phyloP scores from a whole-genome alignment of 2,113 vertebrate species.

The Triplophysa dalaica region DNA sequence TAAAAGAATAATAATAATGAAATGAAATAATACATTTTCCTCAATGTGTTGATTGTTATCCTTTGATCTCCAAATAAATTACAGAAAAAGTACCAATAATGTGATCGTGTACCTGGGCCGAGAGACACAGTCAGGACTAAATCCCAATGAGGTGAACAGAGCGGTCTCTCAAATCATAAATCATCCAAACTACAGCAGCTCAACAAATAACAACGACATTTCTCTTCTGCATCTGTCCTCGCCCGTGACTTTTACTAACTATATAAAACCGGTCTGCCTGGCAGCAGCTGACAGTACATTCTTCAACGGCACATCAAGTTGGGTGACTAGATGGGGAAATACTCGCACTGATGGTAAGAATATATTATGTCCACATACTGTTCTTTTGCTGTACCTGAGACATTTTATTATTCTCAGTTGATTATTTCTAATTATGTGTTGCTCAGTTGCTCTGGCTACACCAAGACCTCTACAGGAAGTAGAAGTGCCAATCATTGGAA shows the following conservation, averaged over 20 bases:
- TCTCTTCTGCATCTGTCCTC: slow-evolving; percentile 61
- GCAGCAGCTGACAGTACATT: slow-evolving; percentile 64
- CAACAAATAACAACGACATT: slow-evolving; percentile 65
- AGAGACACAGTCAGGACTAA: neutral
- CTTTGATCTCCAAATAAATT: neutral
- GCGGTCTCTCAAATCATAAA: slow-evolving; percentile 13
- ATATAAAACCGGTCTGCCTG: slow-evolving; percentile 71
- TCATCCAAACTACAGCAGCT: slow-evolving; percentile 53
- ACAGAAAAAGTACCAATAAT: neutral
- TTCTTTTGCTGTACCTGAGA: neutral
- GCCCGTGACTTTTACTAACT: slow-evolving; percentile 53
- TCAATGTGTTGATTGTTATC: neutral
- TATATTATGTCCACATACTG: too few species aligned
- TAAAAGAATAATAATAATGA: slow-evolving; percentile 21
- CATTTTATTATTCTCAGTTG: neutral
- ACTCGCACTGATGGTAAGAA: neutral
- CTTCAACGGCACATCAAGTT: slow-evolving; percentile 62
- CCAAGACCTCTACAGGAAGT: slow-evolving; percentile 55
- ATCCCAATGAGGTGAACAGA: neutral
- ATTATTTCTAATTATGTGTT: neutral
- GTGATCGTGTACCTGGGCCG: slow-evolving; percentile 28
- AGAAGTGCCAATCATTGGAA: slow-evolving; percentile 54
- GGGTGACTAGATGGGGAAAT: slow-evolving; percentile 75
- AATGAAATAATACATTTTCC: neutral
- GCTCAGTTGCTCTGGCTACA: neutral